Conservation (phyloP, 2,797 vertebrate species). For the Sternarchorhynchus goeldii region DNA sequence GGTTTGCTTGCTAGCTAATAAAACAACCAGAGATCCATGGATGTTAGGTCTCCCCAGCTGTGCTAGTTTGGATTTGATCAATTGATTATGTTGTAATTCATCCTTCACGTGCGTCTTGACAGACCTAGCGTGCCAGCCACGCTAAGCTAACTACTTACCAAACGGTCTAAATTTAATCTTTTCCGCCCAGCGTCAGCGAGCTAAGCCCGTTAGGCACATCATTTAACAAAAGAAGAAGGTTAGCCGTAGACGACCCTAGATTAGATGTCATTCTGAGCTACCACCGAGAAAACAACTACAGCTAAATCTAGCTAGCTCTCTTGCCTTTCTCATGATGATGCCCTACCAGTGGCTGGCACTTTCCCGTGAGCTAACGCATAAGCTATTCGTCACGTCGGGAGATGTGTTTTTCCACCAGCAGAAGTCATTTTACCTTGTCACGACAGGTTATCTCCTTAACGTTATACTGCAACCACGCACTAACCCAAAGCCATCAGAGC, state of each 20-base stretch:
- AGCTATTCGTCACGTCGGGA: neutral
- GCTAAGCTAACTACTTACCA: no score
- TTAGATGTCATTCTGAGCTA: neutral
- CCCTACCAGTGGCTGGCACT: neutral
- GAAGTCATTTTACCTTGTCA: neutral
- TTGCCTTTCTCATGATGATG: neutral
- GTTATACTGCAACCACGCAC: neutral
- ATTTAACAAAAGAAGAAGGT: no score
- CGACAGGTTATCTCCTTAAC: neutral
- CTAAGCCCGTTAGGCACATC: no score
- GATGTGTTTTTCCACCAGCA: neutral
- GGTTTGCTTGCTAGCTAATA: neutral
- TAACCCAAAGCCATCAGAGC: neutral
- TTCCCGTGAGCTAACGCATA: neutral
- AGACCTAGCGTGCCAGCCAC: no score
- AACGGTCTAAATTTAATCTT: no score
- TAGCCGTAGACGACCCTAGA: no score
- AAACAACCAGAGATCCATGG: neutral
- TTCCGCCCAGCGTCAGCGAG: no score
- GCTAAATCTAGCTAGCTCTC: constrained; percentile 4
- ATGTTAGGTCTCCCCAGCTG: no score
- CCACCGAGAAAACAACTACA: neutral
- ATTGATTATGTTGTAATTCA: no score
- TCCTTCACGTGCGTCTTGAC: no score
- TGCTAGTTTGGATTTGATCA: no score